Conservation (phyloP, 2,888 invertebrate species). For the Lasioglossum marginatum region DNA sequence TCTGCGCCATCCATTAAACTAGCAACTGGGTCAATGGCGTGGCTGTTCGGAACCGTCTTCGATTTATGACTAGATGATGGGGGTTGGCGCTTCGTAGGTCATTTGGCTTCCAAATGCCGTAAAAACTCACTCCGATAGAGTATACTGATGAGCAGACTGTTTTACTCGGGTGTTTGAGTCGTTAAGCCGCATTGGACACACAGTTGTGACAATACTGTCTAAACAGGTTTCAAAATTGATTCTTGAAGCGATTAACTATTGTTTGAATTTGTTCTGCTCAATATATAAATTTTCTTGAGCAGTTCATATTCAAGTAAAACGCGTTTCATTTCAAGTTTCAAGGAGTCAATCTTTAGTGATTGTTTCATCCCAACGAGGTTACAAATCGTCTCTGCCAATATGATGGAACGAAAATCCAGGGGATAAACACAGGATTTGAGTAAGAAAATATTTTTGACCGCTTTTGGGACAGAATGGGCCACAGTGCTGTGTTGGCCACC, state of each 20-base stretch:
- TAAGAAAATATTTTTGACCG: not conserved
- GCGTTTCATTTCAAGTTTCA: no score
- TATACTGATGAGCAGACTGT: not conserved
- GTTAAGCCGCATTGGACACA: not conserved
- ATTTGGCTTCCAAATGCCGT: not conserved
- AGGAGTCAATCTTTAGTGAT: not conserved
- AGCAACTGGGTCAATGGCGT: conserved; percentile 74
- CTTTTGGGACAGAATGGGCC: not conserved
- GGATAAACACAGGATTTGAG: not conserved
- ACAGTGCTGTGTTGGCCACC: conserved; percentile 44
- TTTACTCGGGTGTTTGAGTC: not conserved
- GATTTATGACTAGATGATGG: conserved; percentile 47
- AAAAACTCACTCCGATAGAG: not conserved
- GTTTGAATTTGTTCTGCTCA: not conserved
- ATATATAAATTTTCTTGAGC: no score
- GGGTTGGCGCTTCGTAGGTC: not conserved
- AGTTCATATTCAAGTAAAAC: no score
- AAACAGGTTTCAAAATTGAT: not conserved
- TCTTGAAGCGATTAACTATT: not conserved
- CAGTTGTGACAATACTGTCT: not conserved
- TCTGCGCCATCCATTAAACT: conserved; percentile 53
- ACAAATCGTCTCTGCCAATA: not conserved
- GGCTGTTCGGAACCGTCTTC: conserved; percentile 35
- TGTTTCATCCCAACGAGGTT: not conserved
- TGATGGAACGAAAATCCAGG: not conserved